Evolutionary conservation across 2,113 vertebrate species (phyloP).

Genomic region (Pungitius pungitius): DNA sequence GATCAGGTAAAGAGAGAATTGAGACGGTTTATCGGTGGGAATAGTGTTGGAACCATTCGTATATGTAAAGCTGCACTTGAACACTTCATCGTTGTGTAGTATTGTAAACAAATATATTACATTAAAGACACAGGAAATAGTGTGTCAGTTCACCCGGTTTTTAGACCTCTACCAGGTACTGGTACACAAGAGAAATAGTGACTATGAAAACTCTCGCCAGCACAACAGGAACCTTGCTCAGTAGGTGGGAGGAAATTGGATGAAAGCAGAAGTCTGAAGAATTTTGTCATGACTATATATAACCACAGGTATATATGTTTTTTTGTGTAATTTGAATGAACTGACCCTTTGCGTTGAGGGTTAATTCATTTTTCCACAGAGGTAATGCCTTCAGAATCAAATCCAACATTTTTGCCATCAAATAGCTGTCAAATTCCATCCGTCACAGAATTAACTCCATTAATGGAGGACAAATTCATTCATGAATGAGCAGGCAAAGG

Average conservation of each 20-base stretch:
- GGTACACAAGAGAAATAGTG: not conserved
- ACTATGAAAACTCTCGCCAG: not conserved
- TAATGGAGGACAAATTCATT: constrained; percentile 23
- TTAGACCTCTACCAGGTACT: too few relatives aligned
- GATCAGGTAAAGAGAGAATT: not conserved
- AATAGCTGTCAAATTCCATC: constrained; percentile 34
- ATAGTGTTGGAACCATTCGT: too few relatives aligned
- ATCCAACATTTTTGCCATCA: constrained; percentile 27
- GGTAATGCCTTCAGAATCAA: constrained; percentile 33
- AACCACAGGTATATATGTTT: constrained; percentile 1
- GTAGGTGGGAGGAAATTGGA: not conserved
- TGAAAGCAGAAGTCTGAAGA: not conserved
- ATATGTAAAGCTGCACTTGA: too few relatives aligned
- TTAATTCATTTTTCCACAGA: constrained; percentile 39
- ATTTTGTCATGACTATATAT: constrained; percentile 8
- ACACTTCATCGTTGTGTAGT: too few relatives aligned
- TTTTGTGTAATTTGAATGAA: constrained; percentile 20
- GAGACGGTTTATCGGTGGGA: too few relatives aligned
- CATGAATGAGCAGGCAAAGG: constrained; percentile 33
- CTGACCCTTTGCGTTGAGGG: constrained; percentile 21
- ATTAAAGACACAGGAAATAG: too few relatives aligned
- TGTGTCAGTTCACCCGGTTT: too few relatives aligned
- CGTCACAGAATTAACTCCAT: constrained; percentile 22
- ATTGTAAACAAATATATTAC: too few relatives aligned
- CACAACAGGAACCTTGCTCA: not conserved